Base-by-base conservation (phyloP, 2,113 vertebrate genomes). In the Empidonax alnorum region DNA sequence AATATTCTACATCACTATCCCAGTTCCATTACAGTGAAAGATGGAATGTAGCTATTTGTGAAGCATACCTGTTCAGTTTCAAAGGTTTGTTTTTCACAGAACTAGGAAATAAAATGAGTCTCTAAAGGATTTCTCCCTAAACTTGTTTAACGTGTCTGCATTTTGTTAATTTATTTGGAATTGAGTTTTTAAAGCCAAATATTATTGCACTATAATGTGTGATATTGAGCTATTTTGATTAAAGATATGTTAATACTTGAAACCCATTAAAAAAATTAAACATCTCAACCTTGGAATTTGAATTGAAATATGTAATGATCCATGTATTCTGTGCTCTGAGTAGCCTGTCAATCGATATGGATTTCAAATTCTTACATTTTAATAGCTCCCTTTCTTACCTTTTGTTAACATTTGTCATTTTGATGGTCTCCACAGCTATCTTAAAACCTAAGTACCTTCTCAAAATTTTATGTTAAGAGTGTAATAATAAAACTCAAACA, bases 291-390 rank as follows among this genome's bases (percentile, higher is more conserved):
- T 93, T 86, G 79, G 90, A 92, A 83, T 92, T 92, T 65, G 68
- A 88, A 94, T 74, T 91, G 87, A 92, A 94, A 88, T 86, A 85
- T 61, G 84, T 94, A 93, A 96, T 86, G 82, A 92, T 86, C 90
- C 87, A 88, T 71, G n/a, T 37, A 77, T 89, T 82, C 35, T 90
- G 52, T 80, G 65, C 61, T 90, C 66, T 94, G 90, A 90, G 87
- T 90, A 96, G 56, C 44, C 62, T 78, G 79, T 86, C 7, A 50
- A 87, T 97, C 28, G 1, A 93, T 89, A 93, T 18, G 6, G 39
- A 68, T 93, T 96, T 84, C 93, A 89, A 65, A 83, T 65, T 94
- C 49, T 90, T 59, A 10, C 78, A n/a, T 90, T 96, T 93, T 95
- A 94, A 84, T 89, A 93, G 87, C 68, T 67, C 39, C 8, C 5